A percentile compares a stretch with the other conserved stretches of the same genome.
Evolutionary conservation across 2,888 invertebrate genomes (phyloP).

Genomic region (Drosophila atroscutellata): DNA sequence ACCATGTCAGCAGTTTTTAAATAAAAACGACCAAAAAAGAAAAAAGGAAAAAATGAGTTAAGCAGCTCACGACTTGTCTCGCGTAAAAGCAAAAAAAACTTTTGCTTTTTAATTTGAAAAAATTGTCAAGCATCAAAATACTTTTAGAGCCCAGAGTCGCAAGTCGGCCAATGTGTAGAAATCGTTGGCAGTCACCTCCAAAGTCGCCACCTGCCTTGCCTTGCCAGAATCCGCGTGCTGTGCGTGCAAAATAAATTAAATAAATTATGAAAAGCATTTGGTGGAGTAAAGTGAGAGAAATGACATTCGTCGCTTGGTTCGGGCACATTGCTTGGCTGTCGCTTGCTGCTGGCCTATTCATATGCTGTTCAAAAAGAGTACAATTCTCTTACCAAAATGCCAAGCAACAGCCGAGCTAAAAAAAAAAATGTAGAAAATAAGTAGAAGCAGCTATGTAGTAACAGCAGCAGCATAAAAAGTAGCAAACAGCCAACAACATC

Average conservation of each 20-base stretch:
- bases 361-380: constrained; percentile 59
- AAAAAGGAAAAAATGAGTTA: constrained; percentile 37
- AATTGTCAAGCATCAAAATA: constrained; percentile 81
- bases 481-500: constrained; percentile 61
- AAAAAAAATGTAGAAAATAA: constrained; percentile 8
- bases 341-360: constrained; percentile 63
- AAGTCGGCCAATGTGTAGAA: constrained; percentile 27
- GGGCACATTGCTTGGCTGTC: constrained; percentile 13
- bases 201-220: constrained; percentile 11
- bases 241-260: constrained; percentile 79
- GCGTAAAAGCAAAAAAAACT: constrained; percentile 18
- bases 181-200: constrained; percentile 17
- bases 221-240: constrained; percentile 55
- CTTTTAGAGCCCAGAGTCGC: constrained; percentile 60
- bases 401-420: constrained; percentile 29
- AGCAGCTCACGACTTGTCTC: constrained; percentile 41
- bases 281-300: constrained; percentile 67
- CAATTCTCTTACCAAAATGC: constrained; percentile 46
- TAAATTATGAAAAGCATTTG: constrained; percentile 67
- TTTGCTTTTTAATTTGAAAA: constrained; percentile 69
- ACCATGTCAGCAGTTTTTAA: constrained; percentile 2
- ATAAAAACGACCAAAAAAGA: constrained; percentile 6
- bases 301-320: constrained; percentile 44
- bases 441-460: constrained; percentile 39
- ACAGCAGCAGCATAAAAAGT: constrained; percentile 66